These are phyloP conservation scores for Thymelicus acteon DNA, from an alignment of 2,888 invertebrate genomes.

Conservation along the genomic window DNA sequence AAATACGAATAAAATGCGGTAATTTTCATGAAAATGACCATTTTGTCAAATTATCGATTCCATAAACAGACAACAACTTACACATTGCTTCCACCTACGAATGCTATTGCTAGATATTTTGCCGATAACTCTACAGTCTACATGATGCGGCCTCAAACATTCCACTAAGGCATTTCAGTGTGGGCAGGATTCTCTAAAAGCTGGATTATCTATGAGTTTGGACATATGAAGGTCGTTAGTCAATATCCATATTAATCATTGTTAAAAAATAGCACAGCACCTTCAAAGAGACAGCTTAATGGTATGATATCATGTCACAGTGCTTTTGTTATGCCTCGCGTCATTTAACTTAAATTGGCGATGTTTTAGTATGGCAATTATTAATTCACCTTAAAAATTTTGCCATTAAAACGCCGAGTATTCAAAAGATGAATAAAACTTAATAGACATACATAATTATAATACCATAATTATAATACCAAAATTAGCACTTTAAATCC, in stretches of 20 bases:
- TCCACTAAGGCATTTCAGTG: conserved; percentile 45
- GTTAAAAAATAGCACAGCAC: conserved; percentile 13
- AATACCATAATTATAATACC: too few relatives aligned
- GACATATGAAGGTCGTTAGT: conserved; percentile 29
- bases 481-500: too few relatives aligned
- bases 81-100: conserved; percentile 12
- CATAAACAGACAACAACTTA: too few relatives aligned
- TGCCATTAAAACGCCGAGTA: too few relatives aligned
- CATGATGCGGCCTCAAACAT: conserved; percentile 50
- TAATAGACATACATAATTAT: too few relatives aligned
- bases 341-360: too few relatives aligned
- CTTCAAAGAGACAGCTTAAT: conserved; percentile 19
- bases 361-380: too few relatives aligned
- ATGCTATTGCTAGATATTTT: conserved; percentile 42
- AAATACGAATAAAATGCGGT: too few relatives aligned
- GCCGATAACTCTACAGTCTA: conserved; percentile 45
- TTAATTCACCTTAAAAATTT: too few relatives aligned
- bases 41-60: too few relatives aligned
- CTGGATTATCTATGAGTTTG: conserved; percentile 30
- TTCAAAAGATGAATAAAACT: too few relatives aligned
- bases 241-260: conserved; percentile 26
- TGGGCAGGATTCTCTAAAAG: conserved; percentile 34
- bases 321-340: neutral
- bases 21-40: too few relatives aligned
- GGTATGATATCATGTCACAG: neutral